These are phyloP conservation scores for Chloebia gouldiae DNA, from an alignment of 2,113 vertebrate genomes.

Conservation along the genomic window DNA sequence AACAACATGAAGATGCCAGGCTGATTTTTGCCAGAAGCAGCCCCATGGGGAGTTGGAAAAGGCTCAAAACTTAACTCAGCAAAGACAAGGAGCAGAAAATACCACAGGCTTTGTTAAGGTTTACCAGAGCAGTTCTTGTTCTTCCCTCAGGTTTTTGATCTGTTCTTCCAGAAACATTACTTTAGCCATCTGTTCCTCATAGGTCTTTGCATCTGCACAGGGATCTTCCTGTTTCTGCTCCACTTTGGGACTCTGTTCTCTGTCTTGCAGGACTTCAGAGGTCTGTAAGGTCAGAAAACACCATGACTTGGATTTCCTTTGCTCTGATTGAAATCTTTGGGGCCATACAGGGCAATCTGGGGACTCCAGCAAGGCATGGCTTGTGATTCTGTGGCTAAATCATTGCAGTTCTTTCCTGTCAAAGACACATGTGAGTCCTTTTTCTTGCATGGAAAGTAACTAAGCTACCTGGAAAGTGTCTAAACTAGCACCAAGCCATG, in stretches of 20 bases:
- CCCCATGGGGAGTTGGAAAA: background rate
- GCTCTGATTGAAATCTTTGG: background rate
- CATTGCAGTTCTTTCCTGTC: background rate
- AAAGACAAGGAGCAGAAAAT: background rate
- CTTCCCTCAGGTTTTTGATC: constrained; percentile 69
- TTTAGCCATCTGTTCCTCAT: constrained; percentile 67
- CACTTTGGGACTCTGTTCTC: constrained; percentile 18
- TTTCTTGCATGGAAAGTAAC: background rate
- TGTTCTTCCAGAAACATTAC: constrained; percentile 65
- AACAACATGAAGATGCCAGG: background rate
- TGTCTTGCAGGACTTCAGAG: constrained; percentile 55
- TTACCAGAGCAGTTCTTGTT: constrained; percentile 70
- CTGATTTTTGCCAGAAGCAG: background rate
- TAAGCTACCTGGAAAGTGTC: background rate
- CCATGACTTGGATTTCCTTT: background rate
- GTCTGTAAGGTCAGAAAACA: constrained; percentile 67
- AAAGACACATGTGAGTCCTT: fast-evolving
- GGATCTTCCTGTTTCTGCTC: constrained; percentile 1
- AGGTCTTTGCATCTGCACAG: background rate
- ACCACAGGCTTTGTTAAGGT: background rate
- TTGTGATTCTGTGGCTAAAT: background rate
- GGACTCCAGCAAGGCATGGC: background rate
- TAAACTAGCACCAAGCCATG: background rate
- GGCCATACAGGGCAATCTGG: background rate
- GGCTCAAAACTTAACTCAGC: background rate